Base-by-base conservation (phyloP, 2,113 vertebrate species). In the Plotosus lineatus region DNA sequence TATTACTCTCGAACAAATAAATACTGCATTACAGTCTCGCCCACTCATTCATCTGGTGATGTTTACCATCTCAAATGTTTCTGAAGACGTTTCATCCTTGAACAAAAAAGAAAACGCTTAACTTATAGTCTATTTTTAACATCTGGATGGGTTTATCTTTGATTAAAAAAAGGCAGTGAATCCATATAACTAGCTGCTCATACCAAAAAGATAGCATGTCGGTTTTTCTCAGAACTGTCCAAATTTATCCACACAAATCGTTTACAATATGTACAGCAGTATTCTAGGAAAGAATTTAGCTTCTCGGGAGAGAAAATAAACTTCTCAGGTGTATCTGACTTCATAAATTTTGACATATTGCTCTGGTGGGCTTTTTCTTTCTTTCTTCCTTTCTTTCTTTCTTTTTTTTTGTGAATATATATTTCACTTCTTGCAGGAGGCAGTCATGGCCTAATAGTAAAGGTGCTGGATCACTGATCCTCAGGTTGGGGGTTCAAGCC, bases 111-210 rank as follows among this genome's bases (percentile, higher is more conserved):
- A n/a, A n/a, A n/a, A n/a, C n/a, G n/a, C n/a, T n/a, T n/a, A n/a
- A n/a, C n/a, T n/a, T n/a, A n/a, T n/a, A n/a, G n/a, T n/a, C 1
- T n/a, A 36, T 40, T 53, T 38, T 66, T 42, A 58, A 79, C 77
- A 71, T 79, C 65, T 79, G 77, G 77, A 71, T 69, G n/a, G 50
- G 38, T 79, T 79, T 71, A 33, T 55, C 61, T 55, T n/a, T 78
- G n/a, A 17, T 28, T 36, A 71, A 79, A 31, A 71, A 69, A 46
- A 71, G 31, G 42, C 42, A 48, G 31, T 71, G 6, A 46, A 71
- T 46, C 15, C 31, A 56, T 65, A 56, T 55, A 36, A 48, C 5
- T 8, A 6, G 31, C 23, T 53, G 19, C 4, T 28, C 40, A 56
- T 44, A 26, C 56, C 56, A 56, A 50, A 50, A 60, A 50, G 75